Evolutionary conservation across 2,113 vertebrate species (phyloP).

Genomic region (Festucalex cinctus): DNA sequence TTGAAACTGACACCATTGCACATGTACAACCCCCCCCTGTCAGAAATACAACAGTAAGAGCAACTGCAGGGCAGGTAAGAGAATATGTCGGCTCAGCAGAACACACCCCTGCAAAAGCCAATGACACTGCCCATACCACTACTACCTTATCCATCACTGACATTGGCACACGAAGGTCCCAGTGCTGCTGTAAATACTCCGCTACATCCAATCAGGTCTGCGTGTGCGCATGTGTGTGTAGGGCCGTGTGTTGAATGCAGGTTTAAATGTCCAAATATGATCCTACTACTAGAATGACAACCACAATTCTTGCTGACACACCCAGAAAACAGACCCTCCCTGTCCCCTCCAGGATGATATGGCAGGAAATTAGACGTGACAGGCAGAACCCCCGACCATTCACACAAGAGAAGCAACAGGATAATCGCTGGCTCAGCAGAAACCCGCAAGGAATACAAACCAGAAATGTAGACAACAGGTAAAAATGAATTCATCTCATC

Average conservation of each 20-base stretch:
- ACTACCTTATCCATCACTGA: slow-evolving; percentile 65
- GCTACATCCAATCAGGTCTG: slow-evolving; percentile 8
- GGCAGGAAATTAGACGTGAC: slow-evolving; percentile 67
- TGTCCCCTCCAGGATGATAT: slow-evolving; percentile 56
- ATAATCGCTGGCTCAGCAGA: slow-evolving; percentile 35
- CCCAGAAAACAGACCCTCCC: slow-evolving; percentile 45
- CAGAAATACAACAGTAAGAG: slow-evolving; percentile 15
- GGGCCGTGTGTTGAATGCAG: slow-evolving; percentile 11
- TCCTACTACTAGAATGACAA: slow-evolving; percentile 37
- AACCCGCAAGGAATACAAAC: slow-evolving; percentile 19
- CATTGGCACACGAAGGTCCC: slow-evolving; percentile 56
- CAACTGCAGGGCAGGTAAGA: slow-evolving; percentile 32
- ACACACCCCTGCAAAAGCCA: slow-evolving; percentile 44
- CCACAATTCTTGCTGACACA: slow-evolving; percentile 53
- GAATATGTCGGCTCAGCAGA: slow-evolving; percentile 64
- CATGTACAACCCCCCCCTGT: not conserved
- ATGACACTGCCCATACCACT: slow-evolving; percentile 47
- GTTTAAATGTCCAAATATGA: slow-evolving; percentile 50
- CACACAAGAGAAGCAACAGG: slow-evolving; percentile 30
- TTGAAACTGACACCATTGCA: slow-evolving; percentile 5
- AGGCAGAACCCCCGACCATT: slow-evolving; percentile 52
- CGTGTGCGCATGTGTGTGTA: slow-evolving; percentile 5
- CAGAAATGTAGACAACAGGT: slow-evolving; percentile 9
- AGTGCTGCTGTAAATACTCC: slow-evolving; percentile 44
- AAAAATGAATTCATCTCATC: slow-evolving; percentile 20